Base-by-base conservation (phyloP, 1,140 invertebrate genomes). In the Drosophila ananassae region DNA sequence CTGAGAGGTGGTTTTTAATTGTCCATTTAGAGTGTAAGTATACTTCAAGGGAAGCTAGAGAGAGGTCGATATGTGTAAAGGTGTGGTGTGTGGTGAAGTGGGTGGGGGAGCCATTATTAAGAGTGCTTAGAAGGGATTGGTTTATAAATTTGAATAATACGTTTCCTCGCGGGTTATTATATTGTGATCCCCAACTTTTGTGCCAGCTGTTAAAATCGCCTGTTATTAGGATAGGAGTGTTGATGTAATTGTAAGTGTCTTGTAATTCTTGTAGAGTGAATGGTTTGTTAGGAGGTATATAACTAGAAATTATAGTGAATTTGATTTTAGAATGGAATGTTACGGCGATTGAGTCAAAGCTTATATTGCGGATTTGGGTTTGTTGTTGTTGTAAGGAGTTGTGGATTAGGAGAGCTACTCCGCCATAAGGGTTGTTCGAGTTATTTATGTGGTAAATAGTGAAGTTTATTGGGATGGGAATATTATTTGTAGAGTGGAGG, bases 391-490 rank as follows among this genome's bases (percentile, higher is more conserved):
- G 50, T 34, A 52, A 52, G 28, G 28, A 52, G 50, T 52, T 52
- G 50, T 39, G 50, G 32, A 34, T 2, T 52, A 52, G 28, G n/a
- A 34, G 50, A 34, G 50, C 50, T 52, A 34, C 13, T 6, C 50
- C 50, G 2, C 30, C 50, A 52, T 52, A 52, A 9, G 48, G 25
- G 25, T 30, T 39, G 12, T 17, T 41, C 2, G 34, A 55, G 2
- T 24, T 55, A 5, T 55, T 55, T 9, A 32, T 55, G n/a, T 30
- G n/a, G 24, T 44, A 56, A 2, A 44, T 8, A 17, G 54, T 44
- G 5, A 56, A 56, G 54, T 56, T 56, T 4, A 28, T 56, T 30
- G 54, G 22, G n/a, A 44, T 56, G 9, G 54, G 54, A 34, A 53
- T 53, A 34, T 53, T 34, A 13, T 37, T 22, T 9, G 13, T 53